These are phyloP conservation scores for Nycticorax nycticorax DNA, from an alignment of 2,113 vertebrate species.

Conservation along the genomic window DNA sequence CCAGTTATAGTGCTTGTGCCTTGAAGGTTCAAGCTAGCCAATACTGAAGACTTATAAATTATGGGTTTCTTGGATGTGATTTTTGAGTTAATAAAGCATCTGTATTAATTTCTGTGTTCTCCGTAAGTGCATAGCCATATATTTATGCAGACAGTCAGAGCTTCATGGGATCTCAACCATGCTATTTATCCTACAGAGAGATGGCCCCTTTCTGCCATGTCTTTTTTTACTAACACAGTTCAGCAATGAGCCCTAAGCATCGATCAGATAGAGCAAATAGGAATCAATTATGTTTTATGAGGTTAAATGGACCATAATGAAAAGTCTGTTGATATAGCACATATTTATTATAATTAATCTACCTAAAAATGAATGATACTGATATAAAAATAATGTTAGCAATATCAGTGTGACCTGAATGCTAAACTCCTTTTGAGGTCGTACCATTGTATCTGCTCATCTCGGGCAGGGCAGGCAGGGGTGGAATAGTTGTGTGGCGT, in stretches of 20 bases:
- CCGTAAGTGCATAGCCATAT: not conserved
- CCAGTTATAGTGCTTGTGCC: not conserved
- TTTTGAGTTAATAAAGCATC: constrained; percentile 16
- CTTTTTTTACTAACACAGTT: constrained; percentile 35
- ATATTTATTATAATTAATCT: constrained; percentile 73
- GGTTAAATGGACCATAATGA: constrained; percentile 71
- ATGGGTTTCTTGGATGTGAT: not conserved
- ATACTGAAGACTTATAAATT: not conserved
- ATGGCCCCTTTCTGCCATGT: not conserved
- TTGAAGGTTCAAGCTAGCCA: not conserved
- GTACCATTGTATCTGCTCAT: not conserved
- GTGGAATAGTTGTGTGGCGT: not conserved
- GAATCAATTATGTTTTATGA: constrained; percentile 74
- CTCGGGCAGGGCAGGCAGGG: not conserved
- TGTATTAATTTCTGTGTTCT: not conserved
- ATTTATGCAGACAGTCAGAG: constrained; percentile 25
- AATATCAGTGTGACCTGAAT: constrained; percentile 15
- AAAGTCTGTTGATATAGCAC: constrained; percentile 71
- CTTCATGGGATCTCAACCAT: not conserved
- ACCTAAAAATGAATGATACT: constrained; percentile 72
- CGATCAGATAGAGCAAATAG: constrained; percentile 68
- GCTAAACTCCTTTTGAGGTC: constrained; percentile 17
- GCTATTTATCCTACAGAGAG: constrained; percentile 3
- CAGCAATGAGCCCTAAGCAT: constrained; percentile 55
- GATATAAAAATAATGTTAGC: constrained; percentile 63